Percentiles rank a stretch among this genome's conserved stretches.
These are phyloP conservation scores for Petroica traversi DNA, from an alignment of 2,113 vertebrate genomes.

Conservation along the genomic window DNA sequence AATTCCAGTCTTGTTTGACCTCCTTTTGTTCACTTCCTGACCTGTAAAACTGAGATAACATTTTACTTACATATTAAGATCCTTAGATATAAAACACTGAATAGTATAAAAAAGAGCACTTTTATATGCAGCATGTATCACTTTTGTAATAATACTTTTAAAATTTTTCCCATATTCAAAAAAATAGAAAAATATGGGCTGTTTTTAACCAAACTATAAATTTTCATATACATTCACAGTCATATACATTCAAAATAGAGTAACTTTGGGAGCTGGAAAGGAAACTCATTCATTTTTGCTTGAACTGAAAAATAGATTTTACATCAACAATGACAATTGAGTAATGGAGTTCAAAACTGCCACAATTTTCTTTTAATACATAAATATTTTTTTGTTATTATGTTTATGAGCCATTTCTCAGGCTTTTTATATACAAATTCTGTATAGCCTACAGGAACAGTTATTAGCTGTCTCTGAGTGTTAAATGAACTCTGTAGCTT, in stretches of 20 bases:
- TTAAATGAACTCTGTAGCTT: background rate
- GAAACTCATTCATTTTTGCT: background rate
- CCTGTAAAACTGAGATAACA: background rate
- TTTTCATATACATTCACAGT: background rate
- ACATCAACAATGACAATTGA: background rate
- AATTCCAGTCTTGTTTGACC: background rate
- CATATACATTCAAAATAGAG: background rate
- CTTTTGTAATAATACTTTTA: background rate
- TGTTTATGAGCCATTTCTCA: background rate
- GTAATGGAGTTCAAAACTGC: background rate
- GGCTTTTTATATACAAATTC: background rate
- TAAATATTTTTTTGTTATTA: background rate
- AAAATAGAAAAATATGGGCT: fast-evolving
- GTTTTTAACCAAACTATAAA: background rate
- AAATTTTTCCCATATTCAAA: background rate
- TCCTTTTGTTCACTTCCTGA: background rate
- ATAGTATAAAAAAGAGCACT: background rate
- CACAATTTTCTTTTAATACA: background rate
- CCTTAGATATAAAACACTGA: background rate
- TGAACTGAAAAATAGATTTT: background rate
- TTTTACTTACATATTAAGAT: background rate
- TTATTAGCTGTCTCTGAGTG: background rate
- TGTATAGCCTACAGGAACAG: background rate
- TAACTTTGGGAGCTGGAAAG: background rate
- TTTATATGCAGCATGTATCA: background rate